Percentiles rank a stretch among this genome's conserved stretches.
Conservation (phyloP, 2,797 vertebrate species). For the Sparidentex hasta region DNA sequence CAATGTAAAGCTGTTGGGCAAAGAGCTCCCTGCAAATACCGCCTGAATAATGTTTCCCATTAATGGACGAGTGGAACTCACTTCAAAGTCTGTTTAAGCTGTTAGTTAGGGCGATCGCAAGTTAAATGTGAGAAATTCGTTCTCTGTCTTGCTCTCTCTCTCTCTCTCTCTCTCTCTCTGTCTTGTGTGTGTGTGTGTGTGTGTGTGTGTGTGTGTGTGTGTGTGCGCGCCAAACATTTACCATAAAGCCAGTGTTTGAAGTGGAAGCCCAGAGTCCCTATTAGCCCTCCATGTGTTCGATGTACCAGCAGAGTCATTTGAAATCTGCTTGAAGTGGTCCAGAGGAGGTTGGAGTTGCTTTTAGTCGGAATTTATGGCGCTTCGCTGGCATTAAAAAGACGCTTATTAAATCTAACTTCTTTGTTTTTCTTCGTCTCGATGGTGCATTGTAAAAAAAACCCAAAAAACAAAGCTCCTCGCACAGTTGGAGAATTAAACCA, state of each 20-base stretch:
- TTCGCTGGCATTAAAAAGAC: conserved; percentile 66
- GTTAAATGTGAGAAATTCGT: conserved; percentile 82
- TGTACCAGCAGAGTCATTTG: conserved; percentile 72
- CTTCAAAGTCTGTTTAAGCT: conserved; percentile 85
- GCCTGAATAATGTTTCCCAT: conserved; percentile 83
- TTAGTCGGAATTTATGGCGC: conserved; percentile 65
- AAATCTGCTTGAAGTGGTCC: conserved; percentile 77
- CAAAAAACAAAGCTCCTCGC: conserved; percentile 26
- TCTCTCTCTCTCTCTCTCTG: no score
- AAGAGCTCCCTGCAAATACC: conserved; percentile 69
- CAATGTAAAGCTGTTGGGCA: conserved; percentile 78
- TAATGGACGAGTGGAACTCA: conserved; percentile 76
- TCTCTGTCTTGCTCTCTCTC: conserved; percentile 18
- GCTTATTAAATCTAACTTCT: conserved; percentile 53
- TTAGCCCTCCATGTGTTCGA: conserved; percentile 77
- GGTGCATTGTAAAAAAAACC: conserved; percentile 4
- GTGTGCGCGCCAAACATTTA: conserved; percentile 78
- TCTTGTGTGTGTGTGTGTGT: neutral
- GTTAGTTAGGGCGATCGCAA: conserved; percentile 80
- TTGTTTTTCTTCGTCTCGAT: conserved; percentile 48
- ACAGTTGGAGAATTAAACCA: conserved; percentile 25
- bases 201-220: conserved; percentile 31
- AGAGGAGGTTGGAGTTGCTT: conserved; percentile 63
- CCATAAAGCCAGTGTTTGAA: conserved; percentile 85
- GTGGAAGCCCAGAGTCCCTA: conserved; percentile 77